A percentile compares a stretch with the other conserved stretches of the same genome.
Evolutionary conservation across 1,140 invertebrate species (phyloP).

Genomic region (Diachasma alloeum): DNA sequence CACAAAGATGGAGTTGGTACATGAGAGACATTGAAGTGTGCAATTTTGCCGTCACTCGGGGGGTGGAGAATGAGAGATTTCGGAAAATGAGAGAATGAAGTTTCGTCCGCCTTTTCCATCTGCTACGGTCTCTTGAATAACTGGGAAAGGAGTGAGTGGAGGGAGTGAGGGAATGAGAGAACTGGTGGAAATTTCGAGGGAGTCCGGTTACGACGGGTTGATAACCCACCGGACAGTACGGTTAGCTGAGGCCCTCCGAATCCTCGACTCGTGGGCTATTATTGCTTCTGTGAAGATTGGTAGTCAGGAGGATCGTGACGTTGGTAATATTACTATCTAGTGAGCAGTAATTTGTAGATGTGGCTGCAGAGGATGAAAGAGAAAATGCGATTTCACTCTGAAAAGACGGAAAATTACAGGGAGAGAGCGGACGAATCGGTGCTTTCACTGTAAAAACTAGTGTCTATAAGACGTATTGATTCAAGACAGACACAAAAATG

Average conservation of each 20-base stretch:
- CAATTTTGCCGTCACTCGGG: neutral
- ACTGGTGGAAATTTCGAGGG: constrained; percentile 24
- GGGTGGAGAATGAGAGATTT: constrained; percentile 28
- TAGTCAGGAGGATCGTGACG: constrained; percentile 49
- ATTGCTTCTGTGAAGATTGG: constrained; percentile 62
- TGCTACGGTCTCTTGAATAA: neutral
- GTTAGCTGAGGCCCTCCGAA: neutral
- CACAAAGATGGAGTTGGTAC: constrained; percentile 32
- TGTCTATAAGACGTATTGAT: too few relatives aligned
- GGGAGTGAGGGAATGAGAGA: constrained; percentile 37
- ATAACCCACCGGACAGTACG: constrained; percentile 47
- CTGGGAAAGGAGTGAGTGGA: neutral
- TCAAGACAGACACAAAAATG: too few relatives aligned
- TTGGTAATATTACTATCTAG: constrained; percentile 58
- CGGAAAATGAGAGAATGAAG: neutral
- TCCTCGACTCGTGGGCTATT: constrained; percentile 40
- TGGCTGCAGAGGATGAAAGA: neutral
- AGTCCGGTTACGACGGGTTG: constrained; percentile 54
- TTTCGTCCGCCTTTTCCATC: neutral
- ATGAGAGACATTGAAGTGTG: constrained; percentile 1
- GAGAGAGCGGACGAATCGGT: neutral
- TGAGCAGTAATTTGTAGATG: constrained; percentile 28
- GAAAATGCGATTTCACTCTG: neutral
- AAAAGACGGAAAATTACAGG: neutral
- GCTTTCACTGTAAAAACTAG: neutral